Base-by-base conservation (phyloP, 2,888 invertebrate species). In the Tetramorium bicarinatum region DNA sequence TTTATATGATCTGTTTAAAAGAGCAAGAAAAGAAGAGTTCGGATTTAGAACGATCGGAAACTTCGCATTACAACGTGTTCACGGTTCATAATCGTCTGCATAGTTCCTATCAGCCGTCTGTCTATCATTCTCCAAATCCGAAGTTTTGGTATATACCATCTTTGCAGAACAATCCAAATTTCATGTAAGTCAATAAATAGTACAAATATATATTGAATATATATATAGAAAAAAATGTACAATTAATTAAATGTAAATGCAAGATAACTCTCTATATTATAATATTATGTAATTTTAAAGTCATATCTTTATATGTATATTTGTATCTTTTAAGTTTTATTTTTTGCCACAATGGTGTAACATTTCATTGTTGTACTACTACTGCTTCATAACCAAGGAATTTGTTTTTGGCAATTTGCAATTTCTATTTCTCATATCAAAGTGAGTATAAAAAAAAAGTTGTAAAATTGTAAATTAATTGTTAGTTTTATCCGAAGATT, bases 31-130 rank as follows among this genome's bases (percentile, higher is more conserved):
- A 61, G 15, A 15, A 62, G 3, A 3, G 8, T 3, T 38, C 64
- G 47, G 88, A 88, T 62, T 74, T 88, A 47, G 72, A 85, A 15
- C 25, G 3, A 47, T 71, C 87, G 0, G 87, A 88, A 13, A 52
- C 87, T 15, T 9, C 72, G 0, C 84, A 87, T 49, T 15, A 3
- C 41, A 64, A 13, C 0, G 0, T 47, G 34, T 77, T 34, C n/a
- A 11, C 41, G 2, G n/a, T 21, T 49, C 66, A 18, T 2, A 18
- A n/a, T 25, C 15, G 25, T 62, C 3, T 15, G 2, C 59, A 49
- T 52, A 15, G 38, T 8, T 69, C 44, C 7, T 25, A 38, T 38
- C 52, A 47, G 8, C 59, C 21, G 6, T 2, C 54, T 11, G 15
- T 85, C 18, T 18, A 56, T n/a, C n/a, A 62, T 21, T 3, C 59